A percentile compares a stretch with the other conserved stretches of the same genome.
Conservation (phyloP, 2,797 vertebrate species). For the Poeciliopsis presidionis region DNA sequence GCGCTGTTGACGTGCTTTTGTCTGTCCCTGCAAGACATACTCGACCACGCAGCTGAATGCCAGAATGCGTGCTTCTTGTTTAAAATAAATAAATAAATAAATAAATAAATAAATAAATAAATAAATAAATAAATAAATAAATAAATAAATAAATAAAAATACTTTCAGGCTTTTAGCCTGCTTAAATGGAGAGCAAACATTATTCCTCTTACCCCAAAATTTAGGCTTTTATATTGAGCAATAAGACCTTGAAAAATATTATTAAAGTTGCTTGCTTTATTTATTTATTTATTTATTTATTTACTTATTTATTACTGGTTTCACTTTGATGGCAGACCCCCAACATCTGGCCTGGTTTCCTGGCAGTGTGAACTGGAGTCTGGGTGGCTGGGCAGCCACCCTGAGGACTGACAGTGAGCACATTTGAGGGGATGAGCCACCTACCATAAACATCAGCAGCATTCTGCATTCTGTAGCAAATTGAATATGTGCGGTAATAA, state of each 20-base stretch:
- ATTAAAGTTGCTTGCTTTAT: not conserved
- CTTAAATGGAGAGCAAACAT: not conserved
- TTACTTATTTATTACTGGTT: slow-evolving; percentile 7
- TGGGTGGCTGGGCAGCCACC: slow-evolving; percentile 49
- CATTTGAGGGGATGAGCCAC: slow-evolving; percentile 55
- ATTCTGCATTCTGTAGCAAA: slow-evolving; percentile 20
- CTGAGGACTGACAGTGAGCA: slow-evolving; percentile 53
- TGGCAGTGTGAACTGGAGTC: slow-evolving; percentile 20
- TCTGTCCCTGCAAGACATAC: not conserved
- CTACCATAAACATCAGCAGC: slow-evolving; percentile 29
- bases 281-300: not conserved
- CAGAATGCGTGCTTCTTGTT: not conserved
- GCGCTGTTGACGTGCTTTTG: slow-evolving; percentile 5
- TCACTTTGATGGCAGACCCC: slow-evolving; percentile 35
- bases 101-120: not conserved
- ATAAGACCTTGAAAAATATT: not conserved
- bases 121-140: not conserved
- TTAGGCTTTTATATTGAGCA: not conserved
- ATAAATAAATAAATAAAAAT: not conserved
- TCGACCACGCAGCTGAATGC: not conserved
- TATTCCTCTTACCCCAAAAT: not conserved
- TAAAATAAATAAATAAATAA: not conserved
- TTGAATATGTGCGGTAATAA: slow-evolving; percentile 24
- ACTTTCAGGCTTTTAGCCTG: not conserved
- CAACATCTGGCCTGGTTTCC: slow-evolving; percentile 60